Conservation (phyloP, 2,888 invertebrate genomes). For the Agrotis segetum region DNA sequence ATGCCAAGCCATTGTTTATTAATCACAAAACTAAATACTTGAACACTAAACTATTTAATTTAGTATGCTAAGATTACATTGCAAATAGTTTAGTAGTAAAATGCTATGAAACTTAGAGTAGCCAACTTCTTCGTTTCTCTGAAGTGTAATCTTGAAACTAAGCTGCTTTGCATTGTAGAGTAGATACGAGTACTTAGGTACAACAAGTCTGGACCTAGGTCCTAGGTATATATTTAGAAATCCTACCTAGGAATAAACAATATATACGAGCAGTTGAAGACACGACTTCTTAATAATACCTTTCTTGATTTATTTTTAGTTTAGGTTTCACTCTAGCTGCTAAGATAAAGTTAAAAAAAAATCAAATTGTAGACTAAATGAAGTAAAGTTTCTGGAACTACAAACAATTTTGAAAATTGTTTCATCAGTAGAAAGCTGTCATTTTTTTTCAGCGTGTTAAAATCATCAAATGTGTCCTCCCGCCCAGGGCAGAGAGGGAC, state of each 20-base stretch:
- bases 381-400: too few species aligned
- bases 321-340: too few species aligned
- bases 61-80: conserved; percentile 30
- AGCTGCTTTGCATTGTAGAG: conserved; percentile 43
- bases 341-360: too few species aligned
- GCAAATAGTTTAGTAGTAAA: conserved; percentile 42
- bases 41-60: background rate
- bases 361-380: too few species aligned
- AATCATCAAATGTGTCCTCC: too few species aligned
- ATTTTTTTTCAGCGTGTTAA: too few species aligned
- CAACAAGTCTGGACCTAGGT: conserved; percentile 7
- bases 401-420: too few species aligned
- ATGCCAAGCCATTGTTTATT: background rate
- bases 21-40: background rate
- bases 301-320: too few species aligned
- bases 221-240: background rate
- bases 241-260: background rate
- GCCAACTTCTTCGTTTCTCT: conserved; percentile 36
- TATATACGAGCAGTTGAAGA: background rate
- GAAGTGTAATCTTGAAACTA: conserved; percentile 53
- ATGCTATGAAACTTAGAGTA: conserved; percentile 48
- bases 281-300: background rate
- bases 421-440: too few species aligned
- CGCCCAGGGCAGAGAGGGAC: too few species aligned
- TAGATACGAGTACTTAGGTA: conserved; percentile 6